phyloP scores from a whole-genome alignment of 2,797 vertebrate genomes.

The Sebastes vulpes region DNA sequence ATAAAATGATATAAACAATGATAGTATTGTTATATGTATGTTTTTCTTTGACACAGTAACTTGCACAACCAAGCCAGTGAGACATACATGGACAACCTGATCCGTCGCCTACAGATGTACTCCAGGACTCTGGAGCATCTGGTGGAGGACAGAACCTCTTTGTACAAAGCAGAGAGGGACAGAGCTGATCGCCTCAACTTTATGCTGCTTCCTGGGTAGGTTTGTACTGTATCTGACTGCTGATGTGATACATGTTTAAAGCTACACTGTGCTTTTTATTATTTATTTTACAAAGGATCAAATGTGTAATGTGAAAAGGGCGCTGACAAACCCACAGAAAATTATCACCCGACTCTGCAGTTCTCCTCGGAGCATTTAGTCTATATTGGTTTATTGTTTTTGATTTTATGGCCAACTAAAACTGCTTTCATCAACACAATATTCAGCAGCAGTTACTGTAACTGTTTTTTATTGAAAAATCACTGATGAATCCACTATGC shows the following conservation, averaged over 20 bases:
- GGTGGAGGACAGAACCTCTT: conserved; percentile 93
- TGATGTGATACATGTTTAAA: background rate
- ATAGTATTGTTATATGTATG: no score
- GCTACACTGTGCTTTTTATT: background rate
- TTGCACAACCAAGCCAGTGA: conserved; percentile 92
- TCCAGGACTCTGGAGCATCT: conserved; percentile 94
- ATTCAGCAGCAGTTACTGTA: no score
- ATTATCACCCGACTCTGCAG: background rate
- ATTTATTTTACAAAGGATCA: background rate
- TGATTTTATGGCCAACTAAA: background rate
- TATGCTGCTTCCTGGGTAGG: conserved; percentile 94
- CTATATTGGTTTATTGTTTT: background rate
- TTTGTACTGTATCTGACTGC: background rate
- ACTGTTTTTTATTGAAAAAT: background rate
- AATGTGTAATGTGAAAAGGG: background rate
- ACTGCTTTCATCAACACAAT: no score
- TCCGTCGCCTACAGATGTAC: conserved; percentile 95
- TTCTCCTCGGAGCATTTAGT: background rate
- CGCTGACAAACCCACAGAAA: background rate
- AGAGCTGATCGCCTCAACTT: conserved; percentile 95
- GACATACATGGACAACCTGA: conserved; percentile 98
- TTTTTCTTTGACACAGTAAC: conserved; percentile 79
- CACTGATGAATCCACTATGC: background rate
- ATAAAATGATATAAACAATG: background rate
- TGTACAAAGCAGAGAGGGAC: conserved; percentile 97